A percentile compares a stretch with the other conserved stretches of the same genome.
Evolutionary conservation across 2,888 invertebrate genomes (phyloP).

Genomic region (Magallana nippona): DNA sequence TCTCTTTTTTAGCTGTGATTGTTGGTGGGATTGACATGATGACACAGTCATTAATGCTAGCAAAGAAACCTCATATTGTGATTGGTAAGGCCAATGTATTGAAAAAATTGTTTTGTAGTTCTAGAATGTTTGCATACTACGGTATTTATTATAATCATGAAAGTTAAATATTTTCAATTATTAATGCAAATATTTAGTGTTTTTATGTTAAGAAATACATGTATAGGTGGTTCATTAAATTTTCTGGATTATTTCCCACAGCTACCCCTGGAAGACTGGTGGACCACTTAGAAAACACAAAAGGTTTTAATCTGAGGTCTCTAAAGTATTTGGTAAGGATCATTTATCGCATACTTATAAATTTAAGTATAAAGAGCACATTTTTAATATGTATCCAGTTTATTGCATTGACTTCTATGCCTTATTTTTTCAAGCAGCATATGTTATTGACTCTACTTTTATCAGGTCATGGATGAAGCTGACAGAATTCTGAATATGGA

Average conservation of each 20-base stretch:
- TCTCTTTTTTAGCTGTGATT: constrained; percentile 84
- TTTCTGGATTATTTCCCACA: constrained; percentile 57
- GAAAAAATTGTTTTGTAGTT: not conserved
- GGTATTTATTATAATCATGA: not conserved
- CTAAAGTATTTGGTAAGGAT: constrained; percentile 90
- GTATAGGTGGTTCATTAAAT: not conserved
- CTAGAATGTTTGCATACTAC: too few species aligned
- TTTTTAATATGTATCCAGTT: not conserved
- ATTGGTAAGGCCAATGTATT: constrained; percentile 83
- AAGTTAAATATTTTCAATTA: not conserved
- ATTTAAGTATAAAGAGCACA: not conserved
- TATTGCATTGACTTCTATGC: not conserved
- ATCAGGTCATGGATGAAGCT: constrained; percentile 97
- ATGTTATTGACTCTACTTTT: not conserved
- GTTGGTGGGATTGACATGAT: constrained; percentile 99
- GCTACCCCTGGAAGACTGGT: constrained; percentile 96
- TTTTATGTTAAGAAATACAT: not conserved
- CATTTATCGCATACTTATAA: not conserved
- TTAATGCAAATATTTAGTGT: not conserved
- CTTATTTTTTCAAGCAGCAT: not conserved
- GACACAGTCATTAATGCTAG: constrained; percentile 92
- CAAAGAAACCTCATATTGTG: constrained; percentile 97
- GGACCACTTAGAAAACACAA: constrained; percentile 98
- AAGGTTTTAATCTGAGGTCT: constrained; percentile 94
- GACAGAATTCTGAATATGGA: constrained; percentile 99